Evolutionary conservation across 1,140 invertebrate genomes (phyloP).

Genomic region (Eumaeus atala): DNA sequence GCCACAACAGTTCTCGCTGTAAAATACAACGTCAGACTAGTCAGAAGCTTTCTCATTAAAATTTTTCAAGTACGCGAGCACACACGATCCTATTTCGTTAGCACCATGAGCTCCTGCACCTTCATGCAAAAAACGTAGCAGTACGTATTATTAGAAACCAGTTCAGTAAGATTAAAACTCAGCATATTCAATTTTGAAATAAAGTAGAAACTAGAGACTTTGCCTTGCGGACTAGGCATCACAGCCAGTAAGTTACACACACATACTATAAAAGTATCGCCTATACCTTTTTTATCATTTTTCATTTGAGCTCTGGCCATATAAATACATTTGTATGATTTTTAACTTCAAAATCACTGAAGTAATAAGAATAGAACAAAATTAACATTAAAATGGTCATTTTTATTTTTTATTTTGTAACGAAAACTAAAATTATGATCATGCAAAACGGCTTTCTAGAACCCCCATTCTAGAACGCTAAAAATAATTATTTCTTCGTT

Average conservation of each 20-base stretch:
- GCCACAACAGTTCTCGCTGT: conserved; percentile 48
- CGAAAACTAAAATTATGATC: too few relatives aligned
- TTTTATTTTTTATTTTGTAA: too few relatives aligned
- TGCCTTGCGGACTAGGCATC: conserved; percentile 35
- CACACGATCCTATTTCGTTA: conserved; percentile 40
- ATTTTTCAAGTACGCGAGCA: conserved; percentile 30
- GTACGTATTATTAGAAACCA: conserved; percentile 28
- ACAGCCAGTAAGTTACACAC: conserved; percentile 48
- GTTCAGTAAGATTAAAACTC: conserved; percentile 49
- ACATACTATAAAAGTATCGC: conserved; percentile 31
- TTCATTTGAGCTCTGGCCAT: conserved; percentile 26
- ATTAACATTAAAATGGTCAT: too few relatives aligned
- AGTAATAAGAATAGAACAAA: too few relatives aligned
- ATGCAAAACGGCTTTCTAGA: too few relatives aligned
- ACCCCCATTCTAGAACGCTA: too few relatives aligned
- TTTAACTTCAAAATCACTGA: too few relatives aligned
- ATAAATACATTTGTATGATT: too few relatives aligned
- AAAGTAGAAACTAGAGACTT: too few relatives aligned
- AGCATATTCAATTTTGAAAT: conserved; percentile 32
- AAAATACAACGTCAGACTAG: conserved; percentile 44
- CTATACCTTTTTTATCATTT: conserved; percentile 31
- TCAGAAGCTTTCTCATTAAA: conserved; percentile 22
- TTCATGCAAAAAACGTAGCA: conserved; percentile 44
- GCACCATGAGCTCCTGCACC: conserved; percentile 33
- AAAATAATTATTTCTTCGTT: too few relatives aligned